Evolutionary conservation across 2,797 vertebrate species (phyloP), one percentile per base, ranked within the genome.

Genomic region (Prunella strophiata): DNA sequence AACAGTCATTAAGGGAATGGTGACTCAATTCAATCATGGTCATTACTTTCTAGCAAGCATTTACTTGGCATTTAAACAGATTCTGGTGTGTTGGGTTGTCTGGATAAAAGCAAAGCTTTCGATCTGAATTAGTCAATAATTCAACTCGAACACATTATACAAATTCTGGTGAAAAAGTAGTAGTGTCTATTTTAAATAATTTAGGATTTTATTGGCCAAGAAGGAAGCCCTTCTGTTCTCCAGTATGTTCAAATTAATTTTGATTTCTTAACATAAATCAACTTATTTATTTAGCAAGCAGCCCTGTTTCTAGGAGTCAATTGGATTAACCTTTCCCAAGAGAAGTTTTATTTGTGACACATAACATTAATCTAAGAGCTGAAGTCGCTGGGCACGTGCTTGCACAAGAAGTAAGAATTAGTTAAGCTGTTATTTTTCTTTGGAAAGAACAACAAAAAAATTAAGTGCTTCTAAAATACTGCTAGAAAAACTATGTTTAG

Each of bases 241-340:
- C 63, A 88, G 67, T 58, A 82, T 76, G 87, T 81, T 94, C 51
- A n/a, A 94, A 94, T 75, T 94, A 93, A 75, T 94, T 88, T 52
- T 85, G 38, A 90, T 90, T 90, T 90, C 91, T 95, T 93, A 91
- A 54, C n/a, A 90, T 81, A 92, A 92, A 81, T 88, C 70, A 91
- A 47, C 29, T 82, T 89, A 89, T 81, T 92, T 94, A 86, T 91
- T 83, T 92, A 89, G 57, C 74, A 91, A 89, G 76, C 63, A 94
- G 68, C 34, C 29, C 45, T 78, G 3, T 75, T 83, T 85, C 65
- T 80, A 79, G 47, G 45, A 72, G 58, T 93, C 11, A 2, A 73
- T 47, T 78, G 76, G 70, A 95, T 96, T 96, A 94, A 85, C 75
- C 75, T 93, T 93, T 91, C 83, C 58, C 84, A 84, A 80, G 30